These are phyloP conservation scores for Eulacestoma nigropectus DNA, from an alignment of 2,113 vertebrate genomes.

Conservation along the genomic window DNA sequence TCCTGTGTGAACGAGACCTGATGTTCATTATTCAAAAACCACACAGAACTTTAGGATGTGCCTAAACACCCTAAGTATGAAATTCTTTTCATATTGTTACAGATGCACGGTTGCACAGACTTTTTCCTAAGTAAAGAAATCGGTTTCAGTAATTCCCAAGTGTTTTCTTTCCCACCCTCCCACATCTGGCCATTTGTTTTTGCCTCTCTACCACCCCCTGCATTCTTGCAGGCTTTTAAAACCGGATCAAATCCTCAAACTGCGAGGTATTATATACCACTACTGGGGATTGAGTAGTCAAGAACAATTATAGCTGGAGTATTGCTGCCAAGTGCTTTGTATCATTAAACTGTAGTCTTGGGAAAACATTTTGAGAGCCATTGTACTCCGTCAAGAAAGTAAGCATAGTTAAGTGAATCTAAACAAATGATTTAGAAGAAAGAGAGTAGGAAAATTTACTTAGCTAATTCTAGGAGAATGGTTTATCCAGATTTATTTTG, in stretches of 20 bases:
- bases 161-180: neutral
- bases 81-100: neutral
- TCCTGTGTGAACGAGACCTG: neutral
- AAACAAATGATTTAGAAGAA: neutral
- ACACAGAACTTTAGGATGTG: neutral
- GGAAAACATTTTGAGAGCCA: conserved; percentile 43
- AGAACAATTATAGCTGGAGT: conserved; percentile 22
- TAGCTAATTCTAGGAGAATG: neutral
- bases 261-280: neutral
- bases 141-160: neutral
- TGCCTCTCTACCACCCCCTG: neutral
- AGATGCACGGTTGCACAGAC: neutral
- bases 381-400: conserved; percentile 7
- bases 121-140: neutral
- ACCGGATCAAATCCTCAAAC: conserved; percentile 40
- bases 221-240: conserved; percentile 48
- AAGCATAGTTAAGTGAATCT: neutral
- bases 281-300: neutral
- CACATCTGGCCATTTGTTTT: conserved; percentile 30
- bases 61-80: neutral
- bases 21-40: neutral
- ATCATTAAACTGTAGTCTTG: conserved; percentile 35
- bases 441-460: neutral
- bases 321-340: conserved; percentile 51
- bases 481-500: neutral